Evolutionary conservation across 2,888 invertebrate species (phyloP).

Genomic region (Diarsia mendica): DNA sequence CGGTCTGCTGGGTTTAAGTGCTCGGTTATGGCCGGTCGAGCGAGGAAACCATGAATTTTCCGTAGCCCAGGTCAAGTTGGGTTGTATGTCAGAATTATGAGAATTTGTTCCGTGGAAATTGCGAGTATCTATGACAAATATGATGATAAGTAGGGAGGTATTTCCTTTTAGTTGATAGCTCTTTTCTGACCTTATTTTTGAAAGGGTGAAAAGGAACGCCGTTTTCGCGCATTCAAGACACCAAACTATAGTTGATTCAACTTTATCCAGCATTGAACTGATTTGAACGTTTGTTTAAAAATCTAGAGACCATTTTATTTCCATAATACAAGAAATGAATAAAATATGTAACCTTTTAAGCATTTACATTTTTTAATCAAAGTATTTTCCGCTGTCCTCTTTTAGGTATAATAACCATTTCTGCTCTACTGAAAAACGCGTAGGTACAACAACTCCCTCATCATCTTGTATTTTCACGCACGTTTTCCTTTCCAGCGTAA

Average conservation of each 20-base stretch:
- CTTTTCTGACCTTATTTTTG: slow-evolving; percentile 16
- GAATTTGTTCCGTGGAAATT: slow-evolving; percentile 46
- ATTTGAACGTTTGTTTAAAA: not conserved
- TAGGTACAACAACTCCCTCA: not conserved
- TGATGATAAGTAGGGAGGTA: slow-evolving; percentile 19
- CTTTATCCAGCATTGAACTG: not conserved
- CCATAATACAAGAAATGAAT: not conserved
- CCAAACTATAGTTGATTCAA: not conserved
- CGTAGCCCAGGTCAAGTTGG: slow-evolving; percentile 51
- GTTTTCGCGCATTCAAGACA: not conserved
- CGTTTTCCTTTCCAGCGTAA: slow-evolving; percentile 19
- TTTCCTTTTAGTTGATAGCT: slow-evolving; percentile 27
- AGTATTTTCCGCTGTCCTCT: not conserved
- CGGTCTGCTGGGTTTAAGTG: slow-evolving; percentile 55
- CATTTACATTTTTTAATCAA: not conserved
- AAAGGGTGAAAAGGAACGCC: not conserved
- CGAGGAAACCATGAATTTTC: slow-evolving; percentile 49
- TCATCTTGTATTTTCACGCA: slow-evolving; percentile 22
- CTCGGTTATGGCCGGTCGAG: slow-evolving; percentile 37
- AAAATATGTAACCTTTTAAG: not conserved
- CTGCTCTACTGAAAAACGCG: not conserved
- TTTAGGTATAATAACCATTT: not conserved
- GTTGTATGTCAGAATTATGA: slow-evolving; percentile 53
- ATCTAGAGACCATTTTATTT: not conserved
- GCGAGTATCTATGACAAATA: slow-evolving; percentile 34